These are phyloP conservation scores for Argyresthia albistria DNA, from an alignment of 2,888 invertebrate species.

Conservation along the genomic window DNA sequence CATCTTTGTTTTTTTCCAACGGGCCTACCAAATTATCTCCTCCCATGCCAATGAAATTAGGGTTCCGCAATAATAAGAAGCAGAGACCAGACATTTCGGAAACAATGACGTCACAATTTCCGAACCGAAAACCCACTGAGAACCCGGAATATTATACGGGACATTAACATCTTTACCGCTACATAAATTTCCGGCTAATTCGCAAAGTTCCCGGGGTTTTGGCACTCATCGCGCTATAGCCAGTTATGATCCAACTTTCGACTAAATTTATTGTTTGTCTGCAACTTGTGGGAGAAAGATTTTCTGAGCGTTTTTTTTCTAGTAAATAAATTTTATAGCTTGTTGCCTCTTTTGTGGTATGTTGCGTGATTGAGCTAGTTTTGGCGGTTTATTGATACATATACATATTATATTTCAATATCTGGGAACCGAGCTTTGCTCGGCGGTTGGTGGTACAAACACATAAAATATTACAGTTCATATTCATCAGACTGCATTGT, in stretches of 20 bases:
- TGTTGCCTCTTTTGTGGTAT: no score
- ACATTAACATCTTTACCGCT: slow-evolving; percentile 48
- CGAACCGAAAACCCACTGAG: slow-evolving; percentile 17
- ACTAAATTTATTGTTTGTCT: slow-evolving; percentile 3
- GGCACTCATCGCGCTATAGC: slow-evolving; percentile 9
- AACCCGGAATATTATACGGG: slow-evolving; percentile 28
- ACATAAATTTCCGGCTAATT: slow-evolving; percentile 44
- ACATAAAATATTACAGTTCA: no score
- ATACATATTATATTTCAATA: no score
- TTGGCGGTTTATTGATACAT: no score
- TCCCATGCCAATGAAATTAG: no score
- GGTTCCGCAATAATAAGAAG: neutral
- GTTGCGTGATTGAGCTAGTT: no score
- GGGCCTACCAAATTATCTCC: no score
- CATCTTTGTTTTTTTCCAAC: no score
- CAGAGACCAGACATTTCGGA: neutral
- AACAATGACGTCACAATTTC: neutral
- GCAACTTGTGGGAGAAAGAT: neutral
- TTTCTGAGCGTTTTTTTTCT: neutral
- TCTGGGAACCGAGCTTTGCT: no score
- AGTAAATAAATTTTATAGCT: no score
- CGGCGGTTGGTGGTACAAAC: no score
- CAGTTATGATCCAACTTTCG: slow-evolving; percentile 4
- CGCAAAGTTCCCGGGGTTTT: slow-evolving; percentile 24
- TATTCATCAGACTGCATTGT: no score